phyloP scores from a whole-genome alignment of 2,888 invertebrate species.

The Rhodophaea formosa region DNA sequence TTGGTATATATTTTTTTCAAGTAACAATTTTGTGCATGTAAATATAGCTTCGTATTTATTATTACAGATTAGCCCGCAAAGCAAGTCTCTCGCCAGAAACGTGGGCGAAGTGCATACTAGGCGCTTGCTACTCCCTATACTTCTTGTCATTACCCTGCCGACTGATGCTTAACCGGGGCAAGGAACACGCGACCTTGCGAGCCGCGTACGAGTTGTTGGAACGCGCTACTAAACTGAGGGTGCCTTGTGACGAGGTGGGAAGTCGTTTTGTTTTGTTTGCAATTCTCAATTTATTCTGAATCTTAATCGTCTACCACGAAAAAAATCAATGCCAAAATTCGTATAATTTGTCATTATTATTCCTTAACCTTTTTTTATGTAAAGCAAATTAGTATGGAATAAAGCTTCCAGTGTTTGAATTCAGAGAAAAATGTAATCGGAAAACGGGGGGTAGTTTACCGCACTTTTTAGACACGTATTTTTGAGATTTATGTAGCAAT shows the following conservation, averaged over 20 bases:
- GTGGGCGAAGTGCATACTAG: constrained; percentile 95
- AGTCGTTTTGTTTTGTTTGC: neutral
- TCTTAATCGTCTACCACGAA: too few relatives aligned
- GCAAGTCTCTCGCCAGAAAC: constrained; percentile 86
- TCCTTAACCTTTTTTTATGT: too few relatives aligned
- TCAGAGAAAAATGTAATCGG: too few relatives aligned
- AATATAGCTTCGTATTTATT: neutral
- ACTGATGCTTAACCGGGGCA: constrained; percentile 85
- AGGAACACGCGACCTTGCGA: constrained; percentile 88
- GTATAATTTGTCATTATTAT: too few relatives aligned
- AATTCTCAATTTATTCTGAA: too few relatives aligned
- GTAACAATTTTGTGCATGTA: neutral
- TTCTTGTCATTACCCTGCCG: constrained; percentile 97
- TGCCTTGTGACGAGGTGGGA: constrained; percentile 93
- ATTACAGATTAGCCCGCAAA: constrained; percentile 78
- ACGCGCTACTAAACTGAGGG: constrained; percentile 90
- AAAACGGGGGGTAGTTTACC: too few relatives aligned
- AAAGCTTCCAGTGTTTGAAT: too few relatives aligned
- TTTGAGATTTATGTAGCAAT: too few relatives aligned
- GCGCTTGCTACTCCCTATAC: constrained; percentile 96
- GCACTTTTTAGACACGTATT: too few relatives aligned
- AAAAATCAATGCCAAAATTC: too few relatives aligned
- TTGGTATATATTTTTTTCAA: too few relatives aligned
- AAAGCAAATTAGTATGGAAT: too few relatives aligned
- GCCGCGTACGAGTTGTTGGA: constrained; percentile 93